Evolutionary conservation across 2,888 invertebrate genomes (phyloP), one percentile per base, ranked within the genome.

Genomic region (Drosophila kuntzei): DNA sequence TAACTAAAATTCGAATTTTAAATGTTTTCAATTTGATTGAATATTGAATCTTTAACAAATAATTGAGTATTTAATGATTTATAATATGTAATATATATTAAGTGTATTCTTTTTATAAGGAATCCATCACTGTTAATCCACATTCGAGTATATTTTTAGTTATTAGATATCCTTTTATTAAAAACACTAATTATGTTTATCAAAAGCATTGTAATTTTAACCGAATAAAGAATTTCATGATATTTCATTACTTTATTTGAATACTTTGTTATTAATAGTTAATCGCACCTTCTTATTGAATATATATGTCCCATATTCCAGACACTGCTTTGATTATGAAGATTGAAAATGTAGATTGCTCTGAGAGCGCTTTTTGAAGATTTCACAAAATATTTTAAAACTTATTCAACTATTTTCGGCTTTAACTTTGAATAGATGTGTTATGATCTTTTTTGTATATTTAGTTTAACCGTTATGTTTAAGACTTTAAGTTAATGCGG

Each of bases 401-500:
- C 14, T 39, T 25, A 16, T 9, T 22, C 37, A 53, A 54, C n/a
- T n/a, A n/a, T n/a, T n/a, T n/a, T n/a, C n/a, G n/a, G 11, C 29
- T 57, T 41, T 9, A 50, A n/a, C 29, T 50, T 41, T 14, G 5
- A 8, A 11, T 29, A 8, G 8, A 8, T 14, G 12, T 39, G 2
- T n/a, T 6, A 1, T 22, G 43, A 34, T 32, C 4, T 16, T 8
- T 22, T 12, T 55, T 39, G 11, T 7, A 8, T 16, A 20, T 43
- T 22, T 14, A 20, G 12, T 20, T 50, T 53, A 66, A 51, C 41
- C 59, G 71, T 36, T 64, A 14, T 34, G 44, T 29, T 49, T 5
- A 12, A 14, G 34, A 77, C 59, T 64, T 44, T 51, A 29, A 63
- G 54, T 58, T 67, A 67, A 71, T 71, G 69, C 86, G 79, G 67